Evolutionary conservation across 2,797 vertebrate genomes (phyloP).

Genomic region (Anableps anableps): DNA sequence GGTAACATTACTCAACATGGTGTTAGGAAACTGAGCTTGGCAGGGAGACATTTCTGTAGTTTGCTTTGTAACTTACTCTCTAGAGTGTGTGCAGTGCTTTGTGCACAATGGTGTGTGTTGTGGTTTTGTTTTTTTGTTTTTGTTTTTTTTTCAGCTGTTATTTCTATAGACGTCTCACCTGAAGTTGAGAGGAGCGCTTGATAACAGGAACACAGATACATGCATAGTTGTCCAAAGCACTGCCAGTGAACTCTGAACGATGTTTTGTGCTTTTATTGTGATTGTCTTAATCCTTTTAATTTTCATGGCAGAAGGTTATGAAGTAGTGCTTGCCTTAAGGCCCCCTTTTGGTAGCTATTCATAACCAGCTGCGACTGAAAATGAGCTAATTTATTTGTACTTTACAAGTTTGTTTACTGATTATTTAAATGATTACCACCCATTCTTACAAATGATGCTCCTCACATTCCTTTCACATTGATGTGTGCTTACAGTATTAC

Average conservation of each 20-base stretch:
- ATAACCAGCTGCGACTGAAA: neutral
- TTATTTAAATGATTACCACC: neutral
- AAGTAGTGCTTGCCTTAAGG: neutral
- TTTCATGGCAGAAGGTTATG: neutral
- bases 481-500: neutral
- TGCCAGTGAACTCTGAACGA: neutral
- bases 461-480: neutral
- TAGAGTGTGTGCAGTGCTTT: neutral
- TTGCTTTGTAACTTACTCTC: neutral
- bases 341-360: neutral
- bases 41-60: neutral
- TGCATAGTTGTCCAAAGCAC: neutral
- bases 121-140: no score
- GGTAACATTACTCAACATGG: conserved; percentile 2
- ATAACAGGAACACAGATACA: neutral
- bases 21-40: neutral
- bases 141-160: neutral
- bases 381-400: neutral
- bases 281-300: neutral
- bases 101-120: neutral
- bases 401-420: neutral
- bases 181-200: neutral
- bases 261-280: neutral
- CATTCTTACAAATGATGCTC: neutral
- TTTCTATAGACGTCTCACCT: neutral